Base-by-base conservation (phyloP, 2,888 invertebrate species). In the Piscicola geometra region DNA sequence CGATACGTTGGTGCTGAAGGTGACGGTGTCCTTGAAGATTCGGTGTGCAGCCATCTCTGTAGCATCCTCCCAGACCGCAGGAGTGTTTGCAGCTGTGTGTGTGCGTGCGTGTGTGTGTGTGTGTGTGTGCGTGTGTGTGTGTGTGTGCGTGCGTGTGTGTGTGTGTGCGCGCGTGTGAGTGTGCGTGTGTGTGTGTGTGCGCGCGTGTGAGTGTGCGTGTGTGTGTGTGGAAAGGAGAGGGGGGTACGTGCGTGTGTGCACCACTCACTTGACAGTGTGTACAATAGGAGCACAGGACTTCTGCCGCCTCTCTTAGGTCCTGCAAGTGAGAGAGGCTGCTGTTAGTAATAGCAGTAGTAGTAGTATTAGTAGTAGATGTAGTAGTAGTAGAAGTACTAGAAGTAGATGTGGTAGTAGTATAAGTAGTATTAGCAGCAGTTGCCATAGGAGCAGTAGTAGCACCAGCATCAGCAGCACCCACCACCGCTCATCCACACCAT, bases 11-110 rank as follows among this genome's bases (percentile, higher is more conserved):
- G 99, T 99, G 0, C 98, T 99, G 86, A 99, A 99, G 73, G 97
- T 97, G 50, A 99, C 99, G 85, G 98, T 98, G 85, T 99, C 98
- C 86, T 98, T 97, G 82, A 97, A 94, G 87, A 99, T 97, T 15
- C 96, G 95, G 80, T 99, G 88, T 69, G 97, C 97, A 66, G 98
- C 98, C 77, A 97, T 96, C 79, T 98, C 98, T 32, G 99, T 99
- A 71, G 99, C 98, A 86, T 99, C 99, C 87, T 99, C 99, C 99
- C 99, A 99, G 86, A 97, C 95, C 71, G 99, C 98, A 82, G 97
- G 90, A 79, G 94, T 93, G 78, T 94, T 93, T 84, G 98, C 98
- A 86, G 98, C 98, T 94, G 88, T 79, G 83, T 86, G n/a, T 56
- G 60, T n/a, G 60, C n/a, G 60, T 56, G 25, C n/a, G 60, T 21